A percentile compares a stretch with the other conserved stretches of the same genome.
Evolutionary conservation across 2,888 invertebrate genomes (phyloP).

Genomic region (Sarcophaga subvicina): DNA sequence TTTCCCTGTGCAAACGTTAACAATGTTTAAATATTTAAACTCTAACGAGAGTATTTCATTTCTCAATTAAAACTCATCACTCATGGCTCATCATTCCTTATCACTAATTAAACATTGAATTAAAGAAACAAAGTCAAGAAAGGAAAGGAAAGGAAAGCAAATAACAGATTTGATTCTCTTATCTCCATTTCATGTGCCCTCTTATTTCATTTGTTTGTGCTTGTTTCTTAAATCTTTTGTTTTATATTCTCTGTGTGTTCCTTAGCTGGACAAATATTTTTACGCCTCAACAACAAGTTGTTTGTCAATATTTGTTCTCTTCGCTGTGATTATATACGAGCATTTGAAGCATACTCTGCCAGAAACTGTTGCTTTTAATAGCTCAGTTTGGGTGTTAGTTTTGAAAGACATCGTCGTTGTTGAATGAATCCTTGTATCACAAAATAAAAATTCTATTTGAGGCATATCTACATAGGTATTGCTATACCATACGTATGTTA

Average conservation of each 20-base stretch:
- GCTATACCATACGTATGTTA: background rate
- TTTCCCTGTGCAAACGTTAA: background rate
- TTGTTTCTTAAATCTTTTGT: constrained; percentile 8
- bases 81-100: constrained; percentile 41
- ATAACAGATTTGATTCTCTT: constrained; percentile 11
- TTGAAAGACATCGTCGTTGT: constrained; percentile 22
- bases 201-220: too few species aligned
- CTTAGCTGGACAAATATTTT: constrained; percentile 42
- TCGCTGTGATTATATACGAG: constrained; percentile 43
- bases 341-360: background rate
- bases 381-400: background rate
- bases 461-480: constrained; percentile 36
- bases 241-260: background rate
- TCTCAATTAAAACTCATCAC: constrained; percentile 36
- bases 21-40: constrained; percentile 5
- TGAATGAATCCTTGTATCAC: constrained; percentile 60
- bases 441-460: constrained; percentile 40
- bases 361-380: constrained; percentile 25
- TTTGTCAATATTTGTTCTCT: constrained; percentile 64
- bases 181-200: background rate
- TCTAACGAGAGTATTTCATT: constrained; percentile 4
- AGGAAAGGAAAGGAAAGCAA: background rate
- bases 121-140: constrained; percentile 8
- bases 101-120: constrained; percentile 39
- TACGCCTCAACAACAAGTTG: constrained; percentile 68